A percentile compares a stretch with the other conserved stretches of the same genome.
Conservation (phyloP, 2,888 invertebrate genomes). For the Agrochola lota region DNA sequence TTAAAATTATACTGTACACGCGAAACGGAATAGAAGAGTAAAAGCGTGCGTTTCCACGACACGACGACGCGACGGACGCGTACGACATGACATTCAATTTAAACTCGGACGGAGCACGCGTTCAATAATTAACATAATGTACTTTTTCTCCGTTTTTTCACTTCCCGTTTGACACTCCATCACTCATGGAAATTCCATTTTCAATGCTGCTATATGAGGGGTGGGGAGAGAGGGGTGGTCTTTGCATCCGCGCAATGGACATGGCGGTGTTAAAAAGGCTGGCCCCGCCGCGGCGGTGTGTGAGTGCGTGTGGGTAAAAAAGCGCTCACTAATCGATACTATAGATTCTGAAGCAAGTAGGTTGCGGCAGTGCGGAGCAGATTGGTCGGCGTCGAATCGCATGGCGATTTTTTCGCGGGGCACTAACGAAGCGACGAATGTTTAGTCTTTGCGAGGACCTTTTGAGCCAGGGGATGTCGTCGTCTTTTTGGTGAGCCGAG, state of each 20-base stretch:
- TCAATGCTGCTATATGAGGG: constrained; percentile 89
- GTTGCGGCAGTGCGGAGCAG: constrained; percentile 84
- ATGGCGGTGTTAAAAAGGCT: constrained; percentile 90
- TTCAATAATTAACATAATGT: constrained; percentile 90
- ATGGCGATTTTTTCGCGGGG: constrained; percentile 79
- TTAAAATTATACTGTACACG: constrained; percentile 74
- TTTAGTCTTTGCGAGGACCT: constrained; percentile 86
- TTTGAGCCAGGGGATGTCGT: constrained; percentile 75
- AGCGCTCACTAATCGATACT: constrained; percentile 90
- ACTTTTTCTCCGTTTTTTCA: constrained; percentile 90
- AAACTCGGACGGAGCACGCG: constrained; percentile 87
- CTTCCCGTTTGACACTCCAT: constrained; percentile 91
- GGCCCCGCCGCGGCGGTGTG: constrained; percentile 88
- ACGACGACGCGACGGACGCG: constrained; percentile 72
- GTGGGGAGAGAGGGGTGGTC: constrained; percentile 86
- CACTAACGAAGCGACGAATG: constrained; percentile 87
- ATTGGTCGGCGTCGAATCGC: constrained; percentile 81
- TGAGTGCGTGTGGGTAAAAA: constrained; percentile 90
- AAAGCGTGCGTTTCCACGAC: constrained; percentile 77
- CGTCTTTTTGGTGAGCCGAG: constrained; percentile 79
- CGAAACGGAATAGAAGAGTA: constrained; percentile 75
- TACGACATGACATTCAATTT: constrained; percentile 89
- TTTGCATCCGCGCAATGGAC: constrained; percentile 90
- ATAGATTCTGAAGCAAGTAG: constrained; percentile 90
- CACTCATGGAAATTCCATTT: constrained; percentile 91